A percentile compares a stretch with the other conserved stretches of the same genome.
phyloP scores from a whole-genome alignment of 2,113 vertebrate genomes.

The Ammodytes dubius region DNA sequence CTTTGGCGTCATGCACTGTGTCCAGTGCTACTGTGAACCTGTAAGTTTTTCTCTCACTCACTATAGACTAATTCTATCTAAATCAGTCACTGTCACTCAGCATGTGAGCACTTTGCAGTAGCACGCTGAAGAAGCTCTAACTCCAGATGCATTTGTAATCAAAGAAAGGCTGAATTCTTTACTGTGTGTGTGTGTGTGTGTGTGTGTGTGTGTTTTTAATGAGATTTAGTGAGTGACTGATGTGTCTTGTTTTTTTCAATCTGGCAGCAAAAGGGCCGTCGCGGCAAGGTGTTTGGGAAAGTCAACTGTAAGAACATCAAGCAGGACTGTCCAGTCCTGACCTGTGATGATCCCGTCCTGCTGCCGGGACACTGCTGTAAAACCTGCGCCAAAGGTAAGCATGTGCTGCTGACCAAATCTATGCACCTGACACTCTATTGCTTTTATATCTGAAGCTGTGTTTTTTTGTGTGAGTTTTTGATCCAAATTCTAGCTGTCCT shows the following conservation, averaged over 20 bases:
- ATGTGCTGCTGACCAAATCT: background rate
- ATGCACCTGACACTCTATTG: background rate
- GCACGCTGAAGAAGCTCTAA: background rate
- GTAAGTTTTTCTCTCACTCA: slow-evolving; percentile 79
- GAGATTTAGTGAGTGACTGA: background rate
- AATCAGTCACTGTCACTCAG: background rate
- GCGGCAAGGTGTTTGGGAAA: slow-evolving; percentile 82
- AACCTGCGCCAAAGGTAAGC: slow-evolving; percentile 91
- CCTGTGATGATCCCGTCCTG: slow-evolving; percentile 87
- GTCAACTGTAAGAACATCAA: slow-evolving; percentile 95
- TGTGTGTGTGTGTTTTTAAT: background rate
- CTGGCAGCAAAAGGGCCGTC: slow-evolving; percentile 85
- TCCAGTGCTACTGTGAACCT: slow-evolving; percentile 92
- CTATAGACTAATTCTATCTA: background rate
- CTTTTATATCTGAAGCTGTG: background rate
- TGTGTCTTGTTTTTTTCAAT: background rate
- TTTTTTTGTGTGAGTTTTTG: background rate
- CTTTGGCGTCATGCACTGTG: slow-evolving; percentile 96
- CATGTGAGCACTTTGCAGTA: background rate
- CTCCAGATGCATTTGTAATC: background rate
- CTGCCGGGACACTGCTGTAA: slow-evolving; percentile 95
- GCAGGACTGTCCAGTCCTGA: slow-evolving; percentile 89
- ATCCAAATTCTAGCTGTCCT: background rate
- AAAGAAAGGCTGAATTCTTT: no score
- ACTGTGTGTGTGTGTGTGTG: no score